phyloP scores from a whole-genome alignment of 1,140 invertebrate genomes.

The Diploscapter pachys region DNA sequence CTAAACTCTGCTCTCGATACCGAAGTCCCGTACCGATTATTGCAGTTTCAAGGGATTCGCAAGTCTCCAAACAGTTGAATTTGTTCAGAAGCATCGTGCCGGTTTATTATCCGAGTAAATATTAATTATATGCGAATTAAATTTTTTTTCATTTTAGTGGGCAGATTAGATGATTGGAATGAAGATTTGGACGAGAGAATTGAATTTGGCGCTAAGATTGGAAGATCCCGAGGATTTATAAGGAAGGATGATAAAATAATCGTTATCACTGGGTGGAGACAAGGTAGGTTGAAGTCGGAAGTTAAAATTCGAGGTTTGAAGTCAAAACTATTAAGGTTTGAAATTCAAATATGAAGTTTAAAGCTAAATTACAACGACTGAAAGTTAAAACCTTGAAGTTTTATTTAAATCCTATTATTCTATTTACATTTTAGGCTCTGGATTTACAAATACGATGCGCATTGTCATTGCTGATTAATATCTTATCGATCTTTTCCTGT shows the following conservation, averaged over 20 bases:
- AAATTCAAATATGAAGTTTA: background rate
- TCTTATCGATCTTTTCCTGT: too few relatives aligned
- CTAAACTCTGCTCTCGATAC: constrained; percentile 87
- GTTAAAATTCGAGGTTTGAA: constrained; percentile 7
- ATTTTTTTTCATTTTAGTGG: constrained; percentile 52
- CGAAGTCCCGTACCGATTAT: constrained; percentile 92
- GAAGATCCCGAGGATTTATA: constrained; percentile 80
- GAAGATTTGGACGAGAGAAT: constrained; percentile 93
- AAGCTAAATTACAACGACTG: background rate
- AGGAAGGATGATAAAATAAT: constrained; percentile 81
- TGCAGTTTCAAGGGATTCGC: constrained; percentile 81
- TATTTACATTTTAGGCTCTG: constrained; percentile 17
- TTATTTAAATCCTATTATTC: background rate
- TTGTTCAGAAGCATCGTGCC: constrained; percentile 69
- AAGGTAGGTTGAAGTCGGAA: constrained; percentile 12
- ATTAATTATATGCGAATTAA: background rate
- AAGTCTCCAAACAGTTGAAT: constrained; percentile 86
- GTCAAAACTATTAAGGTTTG: background rate
- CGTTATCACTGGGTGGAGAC: constrained; percentile 85
- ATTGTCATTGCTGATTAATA: constrained; percentile 22
- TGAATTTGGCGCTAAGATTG: constrained; percentile 79
- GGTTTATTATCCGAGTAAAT: constrained; percentile 70
- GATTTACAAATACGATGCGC: constrained; percentile 36
- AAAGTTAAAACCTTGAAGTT: background rate
- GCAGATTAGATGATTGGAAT: constrained; percentile 75